Evolutionary conservation across 2,797 vertebrate genomes (phyloP), one percentile per base, ranked within the genome.

Genomic region (Adelosebastes latens): DNA sequence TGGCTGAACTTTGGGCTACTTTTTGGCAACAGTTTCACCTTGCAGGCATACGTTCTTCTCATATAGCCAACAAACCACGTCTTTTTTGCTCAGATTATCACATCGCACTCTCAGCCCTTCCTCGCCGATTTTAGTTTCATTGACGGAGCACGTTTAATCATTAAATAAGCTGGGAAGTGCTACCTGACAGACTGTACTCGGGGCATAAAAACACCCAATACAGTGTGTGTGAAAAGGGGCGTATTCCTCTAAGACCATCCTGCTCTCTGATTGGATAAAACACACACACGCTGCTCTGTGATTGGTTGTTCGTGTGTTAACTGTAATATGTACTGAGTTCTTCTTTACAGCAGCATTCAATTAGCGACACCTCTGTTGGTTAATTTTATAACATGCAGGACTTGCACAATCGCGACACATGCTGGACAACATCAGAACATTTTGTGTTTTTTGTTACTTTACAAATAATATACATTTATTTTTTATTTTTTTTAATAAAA

Each of bases 181-280:
- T 25, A 32, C 82, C 88, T 87, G 62, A 70, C 6, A 89, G 18
- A 1, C 24, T 0, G 0, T 3, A 52, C 0, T 31, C 9, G 32
- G 86, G 86, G 77, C 0, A 4, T 5, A 6, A 24, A 0, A n/a
- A 22, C 2, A 3, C 0, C 1, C 1, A 32, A 4, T 11, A 5
- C 12, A 0, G 0, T 1, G 8, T 34, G 5, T 31, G 5, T 11
- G 20, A 32, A 64, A 81, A 36, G 65, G 20, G 88, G 85, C 76
- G 84, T 86, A 39, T 34, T 10, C 1, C 36, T 1, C 7, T 2
- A 5, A 9, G 6, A 27, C 2, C n/a, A 74, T 39, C 5, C 20
- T 77, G 65, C 6, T 14, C 18, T 87, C 25, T 86, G 84, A 94
- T 93, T 94, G 90, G 93, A 69, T 72, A 68, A 2, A 14, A n/a